Conservation (phyloP, 2,797 vertebrate species). For the Gymnocypris eckloni region DNA sequence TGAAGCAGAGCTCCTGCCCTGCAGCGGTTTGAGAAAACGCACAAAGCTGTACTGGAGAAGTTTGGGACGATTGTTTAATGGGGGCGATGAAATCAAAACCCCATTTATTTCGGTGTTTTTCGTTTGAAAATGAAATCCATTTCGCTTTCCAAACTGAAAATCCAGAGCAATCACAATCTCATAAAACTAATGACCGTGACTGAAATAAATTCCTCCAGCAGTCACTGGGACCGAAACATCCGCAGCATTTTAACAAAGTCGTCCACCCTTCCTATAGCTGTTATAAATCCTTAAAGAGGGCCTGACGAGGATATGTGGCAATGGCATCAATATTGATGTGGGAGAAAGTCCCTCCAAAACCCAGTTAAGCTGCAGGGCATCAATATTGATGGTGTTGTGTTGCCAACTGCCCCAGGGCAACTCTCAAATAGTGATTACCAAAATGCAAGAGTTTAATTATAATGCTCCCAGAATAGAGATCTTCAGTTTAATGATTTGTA, state of each 20-base stretch:
- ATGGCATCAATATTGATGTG: constrained; percentile 84
- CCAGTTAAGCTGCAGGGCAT: constrained; percentile 77
- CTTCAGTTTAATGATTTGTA: background rate
- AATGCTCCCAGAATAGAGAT: background rate
- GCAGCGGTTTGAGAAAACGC: background rate
- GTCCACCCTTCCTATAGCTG: constrained; percentile 58
- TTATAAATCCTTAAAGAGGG: constrained; percentile 82
- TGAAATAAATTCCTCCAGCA: constrained; percentile 39
- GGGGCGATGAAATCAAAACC: background rate
- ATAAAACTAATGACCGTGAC: constrained; percentile 23
- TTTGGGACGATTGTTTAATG: constrained; percentile 10
- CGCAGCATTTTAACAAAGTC: constrained; percentile 61
- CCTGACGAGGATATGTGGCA: constrained; percentile 74
- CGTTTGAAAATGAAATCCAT: constrained; percentile 29
- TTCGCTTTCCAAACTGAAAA: constrained; percentile 52
- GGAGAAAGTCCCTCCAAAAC: constrained; percentile 79
- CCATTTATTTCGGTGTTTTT: constrained; percentile 22
- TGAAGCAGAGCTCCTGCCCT: constrained; percentile 44
- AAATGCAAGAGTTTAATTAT: constrained; percentile 62
- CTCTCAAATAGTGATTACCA: constrained; percentile 74
- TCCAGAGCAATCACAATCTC: constrained; percentile 63
- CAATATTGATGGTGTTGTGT: constrained; percentile 82
- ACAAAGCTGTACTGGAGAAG: background rate
- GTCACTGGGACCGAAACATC: constrained; percentile 60
- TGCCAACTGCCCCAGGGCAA: constrained; percentile 65